phyloP scores from a whole-genome alignment of 1,140 invertebrate species.

The Drosophila punjabiensis region DNA sequence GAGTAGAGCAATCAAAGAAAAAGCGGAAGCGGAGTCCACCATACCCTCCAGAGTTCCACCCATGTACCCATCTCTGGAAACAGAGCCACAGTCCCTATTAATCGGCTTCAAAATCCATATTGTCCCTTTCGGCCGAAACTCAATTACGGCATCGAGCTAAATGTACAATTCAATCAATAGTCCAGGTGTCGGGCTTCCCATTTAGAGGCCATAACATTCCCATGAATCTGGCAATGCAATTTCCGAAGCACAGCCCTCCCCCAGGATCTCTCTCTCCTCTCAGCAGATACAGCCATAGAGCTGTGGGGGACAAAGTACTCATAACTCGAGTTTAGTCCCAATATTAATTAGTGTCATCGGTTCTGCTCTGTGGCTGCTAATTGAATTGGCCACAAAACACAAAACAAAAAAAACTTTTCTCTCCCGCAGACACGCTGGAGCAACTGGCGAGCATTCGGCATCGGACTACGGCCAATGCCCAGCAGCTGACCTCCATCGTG shows the following conservation, averaged over 20 bases:
- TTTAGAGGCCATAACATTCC: not conserved
- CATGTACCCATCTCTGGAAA: not conserved
- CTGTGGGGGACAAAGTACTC: not conserved
- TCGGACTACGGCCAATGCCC: constrained; percentile 79
- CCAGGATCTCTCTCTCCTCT: no score
- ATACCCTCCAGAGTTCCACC: not conserved
- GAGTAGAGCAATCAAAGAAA: constrained; percentile 63
- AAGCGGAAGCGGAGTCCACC: constrained; percentile 4
- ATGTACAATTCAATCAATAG: constrained; percentile 70
- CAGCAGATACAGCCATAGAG: not conserved
- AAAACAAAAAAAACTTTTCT: constrained; percentile 30
- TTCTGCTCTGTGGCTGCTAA: constrained; percentile 46
- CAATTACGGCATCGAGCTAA: constrained; percentile 58
- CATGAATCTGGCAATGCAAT: constrained; percentile 33
- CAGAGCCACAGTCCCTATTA: constrained; percentile 2
- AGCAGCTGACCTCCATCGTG: constrained; percentile 76
- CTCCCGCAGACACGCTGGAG: constrained; percentile 73
- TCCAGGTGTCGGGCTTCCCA: constrained; percentile 30
- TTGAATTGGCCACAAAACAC: constrained; percentile 57
- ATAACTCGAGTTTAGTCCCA: constrained; percentile 41
- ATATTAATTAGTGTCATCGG: constrained; percentile 73
- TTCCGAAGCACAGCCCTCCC: constrained; percentile 30
- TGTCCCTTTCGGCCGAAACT: constrained; percentile 33
- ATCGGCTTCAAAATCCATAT: constrained; percentile 25
- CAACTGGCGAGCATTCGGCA: constrained; percentile 78